A percentile compares a stretch with the other conserved stretches of the same genome.
Evolutionary conservation across 1,140 invertebrate genomes (phyloP).

Genomic region (Rhizoglyphus robini): DNA sequence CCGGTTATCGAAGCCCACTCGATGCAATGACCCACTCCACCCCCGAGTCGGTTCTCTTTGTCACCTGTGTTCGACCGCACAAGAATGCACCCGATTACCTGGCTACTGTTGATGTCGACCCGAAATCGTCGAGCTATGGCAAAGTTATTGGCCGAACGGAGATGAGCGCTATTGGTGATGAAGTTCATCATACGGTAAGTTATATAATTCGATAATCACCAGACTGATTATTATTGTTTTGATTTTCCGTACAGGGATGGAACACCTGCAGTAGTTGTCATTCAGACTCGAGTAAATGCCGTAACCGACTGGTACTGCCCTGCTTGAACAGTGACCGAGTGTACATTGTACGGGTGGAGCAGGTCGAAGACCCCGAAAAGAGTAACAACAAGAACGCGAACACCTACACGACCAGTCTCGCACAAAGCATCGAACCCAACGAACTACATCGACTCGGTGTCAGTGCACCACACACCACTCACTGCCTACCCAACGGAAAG

Average conservation of each 20-base stretch:
- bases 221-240: neutral
- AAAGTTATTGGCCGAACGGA: conserved; percentile 55
- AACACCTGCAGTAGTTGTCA: conserved; percentile 86
- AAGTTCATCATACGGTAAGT: conserved; percentile 64
- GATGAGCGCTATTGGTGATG: conserved; percentile 63
- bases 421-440: conserved; percentile 39
- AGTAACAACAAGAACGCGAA: too few species aligned
- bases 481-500: conserved; percentile 77
- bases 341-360: conserved; percentile 61
- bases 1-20: conserved; percentile 42
- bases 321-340: conserved; percentile 64
- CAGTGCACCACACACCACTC: conserved; percentile 73
- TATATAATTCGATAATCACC: neutral
- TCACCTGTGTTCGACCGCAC: conserved; percentile 65
- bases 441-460: conserved; percentile 57
- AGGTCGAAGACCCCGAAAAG: conserved; percentile 41
- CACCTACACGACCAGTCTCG: conserved; percentile 16
- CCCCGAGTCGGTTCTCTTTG: conserved; percentile 69
- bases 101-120: conserved; percentile 79
- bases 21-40: conserved; percentile 63
- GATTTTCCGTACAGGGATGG: conserved; percentile 49
- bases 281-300: conserved; percentile 44
- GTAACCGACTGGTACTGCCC: conserved; percentile 68
- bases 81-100: conserved; percentile 58
- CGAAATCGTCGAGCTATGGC: conserved; percentile 59